Percentiles rank a stretch among this genome's conserved stretches.
Conservation (phyloP, 1,140 invertebrate species). For the Tetramorium alpestre region DNA sequence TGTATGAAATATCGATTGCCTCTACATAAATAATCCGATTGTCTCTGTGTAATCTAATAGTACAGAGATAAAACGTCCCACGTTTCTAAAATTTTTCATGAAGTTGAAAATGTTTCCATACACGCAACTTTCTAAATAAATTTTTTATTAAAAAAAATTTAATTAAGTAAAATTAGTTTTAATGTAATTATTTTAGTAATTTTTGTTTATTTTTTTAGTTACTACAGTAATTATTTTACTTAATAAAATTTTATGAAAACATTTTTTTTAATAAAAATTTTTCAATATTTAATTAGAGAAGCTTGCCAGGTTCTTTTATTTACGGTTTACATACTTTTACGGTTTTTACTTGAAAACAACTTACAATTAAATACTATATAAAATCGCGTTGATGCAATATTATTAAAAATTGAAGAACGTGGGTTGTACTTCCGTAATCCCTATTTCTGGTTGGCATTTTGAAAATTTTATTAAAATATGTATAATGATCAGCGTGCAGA, state of each 20-base stretch:
- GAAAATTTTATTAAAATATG: background rate
- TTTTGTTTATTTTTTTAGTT: background rate
- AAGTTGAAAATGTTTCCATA: background rate
- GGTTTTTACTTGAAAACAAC: background rate
- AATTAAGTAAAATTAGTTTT: background rate
- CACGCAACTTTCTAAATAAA: background rate
- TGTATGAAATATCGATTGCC: background rate
- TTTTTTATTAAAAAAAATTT: background rate
- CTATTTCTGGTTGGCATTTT: background rate
- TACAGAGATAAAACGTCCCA: background rate
- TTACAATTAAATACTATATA: background rate
- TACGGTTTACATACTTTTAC: background rate
- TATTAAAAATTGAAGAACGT: background rate
- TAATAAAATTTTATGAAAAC: background rate
- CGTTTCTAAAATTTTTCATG: background rate
- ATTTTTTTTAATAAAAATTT: background rate
- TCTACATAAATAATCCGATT: background rate
- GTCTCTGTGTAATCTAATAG: background rate
- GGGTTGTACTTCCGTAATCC: background rate
- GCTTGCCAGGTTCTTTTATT: background rate
- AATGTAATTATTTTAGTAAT: background rate
- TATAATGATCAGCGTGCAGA: background rate
- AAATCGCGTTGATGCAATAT: background rate
- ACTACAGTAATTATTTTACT: background rate
- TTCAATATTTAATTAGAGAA: slow-evolving; percentile 1